Base-by-base conservation (phyloP, 2,888 invertebrate species). In the Ichneumoninae sp. region DNA sequence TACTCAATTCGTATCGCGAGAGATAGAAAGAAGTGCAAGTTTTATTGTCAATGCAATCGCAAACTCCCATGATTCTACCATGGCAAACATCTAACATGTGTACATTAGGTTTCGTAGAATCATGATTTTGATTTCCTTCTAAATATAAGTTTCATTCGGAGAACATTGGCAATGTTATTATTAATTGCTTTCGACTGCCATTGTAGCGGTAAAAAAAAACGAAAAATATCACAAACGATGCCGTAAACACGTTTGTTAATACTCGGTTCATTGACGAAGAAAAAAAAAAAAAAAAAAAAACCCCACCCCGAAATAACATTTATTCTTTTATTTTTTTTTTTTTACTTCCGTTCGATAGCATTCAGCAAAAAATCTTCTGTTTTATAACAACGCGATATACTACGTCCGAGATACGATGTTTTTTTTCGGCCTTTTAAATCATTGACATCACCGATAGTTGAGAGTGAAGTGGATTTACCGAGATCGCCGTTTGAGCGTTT, bases 1-100 rank as follows among this genome's bases (percentile, higher is more conserved):
- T 76, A 80, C 76, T 68, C 57, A 82, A 72, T 71, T 54, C 66
- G 72, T 85, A 72, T 82, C 66, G 82, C 60, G 76, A 66, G 66
- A 57, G 75, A 82, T 76, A 71, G 22, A 1, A 82, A 72, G 79
- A 82, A 82, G 84, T 82, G 84, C 84, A 70, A 77, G 72, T 72
- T 68, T 72, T 75, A 71, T 26, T 62, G 65, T 80, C 78, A 47
- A 77, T 71, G 47, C 65, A 36, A 62, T 33, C 79, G 74, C 74
- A n/a, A 19, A 78, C 47, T 62, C n/a, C 77, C 16, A 68, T 36
- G 30, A 76, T 69, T 57, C 70, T 65, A 62, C 30, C 30, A 7
- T 30, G 62, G 26, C 26, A 57, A 74, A 54, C 74, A 69, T 78
- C 74, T 78, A 70, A 81, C 80, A 70, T 81, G 44, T 81, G 81